Percentiles rank a stretch among this genome's conserved stretches.
These are phyloP conservation scores for Agonopterix arenella DNA, from an alignment of 2,888 invertebrate species.

Conservation along the genomic window DNA sequence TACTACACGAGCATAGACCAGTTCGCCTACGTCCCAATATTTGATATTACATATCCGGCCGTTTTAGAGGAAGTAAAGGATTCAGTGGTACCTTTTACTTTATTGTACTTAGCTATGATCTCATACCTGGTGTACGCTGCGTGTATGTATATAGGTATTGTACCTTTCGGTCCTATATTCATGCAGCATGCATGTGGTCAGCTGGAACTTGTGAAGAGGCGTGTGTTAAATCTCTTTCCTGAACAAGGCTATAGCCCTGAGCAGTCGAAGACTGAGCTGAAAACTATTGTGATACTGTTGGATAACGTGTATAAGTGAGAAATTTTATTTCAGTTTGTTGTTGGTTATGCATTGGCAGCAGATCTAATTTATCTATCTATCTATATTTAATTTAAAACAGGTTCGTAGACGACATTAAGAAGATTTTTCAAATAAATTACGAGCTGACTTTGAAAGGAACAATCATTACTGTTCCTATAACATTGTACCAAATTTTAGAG, in stretches of 20 bases:
- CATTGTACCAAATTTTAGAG: slow-evolving; percentile 19
- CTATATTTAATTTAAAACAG: neutral
- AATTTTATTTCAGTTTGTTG: too few species aligned
- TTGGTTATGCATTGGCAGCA: too few species aligned
- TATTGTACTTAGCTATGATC: neutral
- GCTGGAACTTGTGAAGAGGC: slow-evolving; percentile 28
- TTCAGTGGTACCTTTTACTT: neutral
- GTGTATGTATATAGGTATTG: slow-evolving; percentile 27
- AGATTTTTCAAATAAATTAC: slow-evolving; percentile 4
- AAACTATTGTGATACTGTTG: neutral
- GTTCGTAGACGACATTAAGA: neutral
- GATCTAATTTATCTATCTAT: too few species aligned
- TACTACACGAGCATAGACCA: neutral
- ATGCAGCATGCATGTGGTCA: slow-evolving; percentile 44
- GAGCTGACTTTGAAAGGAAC: slow-evolving; percentile 19
- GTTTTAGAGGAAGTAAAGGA: neutral
- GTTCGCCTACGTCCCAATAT: neutral
- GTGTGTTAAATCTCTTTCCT: slow-evolving; percentile 24
- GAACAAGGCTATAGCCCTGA: neutral
- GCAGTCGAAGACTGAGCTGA: neutral
- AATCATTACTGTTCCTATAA: slow-evolving; percentile 16
- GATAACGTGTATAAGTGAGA: neutral
- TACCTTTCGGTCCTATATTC: slow-evolving; percentile 41
- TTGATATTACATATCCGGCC: neutral
- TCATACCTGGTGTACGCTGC: neutral